Percentiles rank a stretch among this genome's conserved stretches.
Conservation (phyloP, 2,888 invertebrate genomes). For the Hyposoter didymator region DNA sequence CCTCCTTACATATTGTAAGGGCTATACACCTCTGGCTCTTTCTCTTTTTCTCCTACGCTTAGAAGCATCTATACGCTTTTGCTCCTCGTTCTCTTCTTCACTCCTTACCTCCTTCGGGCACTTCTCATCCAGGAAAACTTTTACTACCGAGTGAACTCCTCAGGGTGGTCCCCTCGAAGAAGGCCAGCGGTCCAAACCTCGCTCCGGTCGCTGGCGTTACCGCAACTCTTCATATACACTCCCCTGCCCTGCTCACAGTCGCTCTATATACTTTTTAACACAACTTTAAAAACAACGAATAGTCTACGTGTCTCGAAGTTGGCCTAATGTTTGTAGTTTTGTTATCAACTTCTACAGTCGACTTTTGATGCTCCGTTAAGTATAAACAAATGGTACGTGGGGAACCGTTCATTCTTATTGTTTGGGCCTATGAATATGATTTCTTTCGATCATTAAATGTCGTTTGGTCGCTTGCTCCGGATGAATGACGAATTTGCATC, state of each 20-base stretch:
- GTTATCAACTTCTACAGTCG: background rate
- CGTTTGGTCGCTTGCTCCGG: background rate
- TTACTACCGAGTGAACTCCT: constrained; percentile 23
- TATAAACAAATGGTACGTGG: background rate
- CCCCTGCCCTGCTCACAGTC: background rate
- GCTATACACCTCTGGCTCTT: background rate
- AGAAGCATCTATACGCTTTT: background rate
- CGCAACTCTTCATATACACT: constrained; percentile 11
- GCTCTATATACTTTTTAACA: background rate
- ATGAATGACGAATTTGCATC: background rate
- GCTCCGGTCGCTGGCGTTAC: constrained; percentile 32
- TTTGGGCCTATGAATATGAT: background rate
- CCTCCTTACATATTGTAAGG: constrained; percentile 25
- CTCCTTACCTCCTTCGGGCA: constrained; percentile 60
- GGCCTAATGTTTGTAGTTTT: constrained; percentile 10
- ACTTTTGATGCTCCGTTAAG: background rate
- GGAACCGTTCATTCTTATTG: background rate
- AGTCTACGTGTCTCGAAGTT: constrained; percentile 9
- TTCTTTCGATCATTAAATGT: background rate
- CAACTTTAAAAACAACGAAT: constrained; percentile 10
- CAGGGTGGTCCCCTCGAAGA: constrained; percentile 46
- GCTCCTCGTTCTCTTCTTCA: constrained; percentile 57
- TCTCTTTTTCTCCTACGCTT: constrained; percentile 46
- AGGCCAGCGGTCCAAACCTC: constrained; percentile 39
- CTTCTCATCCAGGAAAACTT: constrained; percentile 64